These are phyloP conservation scores for Menura novaehollandiae DNA, from an alignment of 2,113 vertebrate genomes.

Conservation along the genomic window DNA sequence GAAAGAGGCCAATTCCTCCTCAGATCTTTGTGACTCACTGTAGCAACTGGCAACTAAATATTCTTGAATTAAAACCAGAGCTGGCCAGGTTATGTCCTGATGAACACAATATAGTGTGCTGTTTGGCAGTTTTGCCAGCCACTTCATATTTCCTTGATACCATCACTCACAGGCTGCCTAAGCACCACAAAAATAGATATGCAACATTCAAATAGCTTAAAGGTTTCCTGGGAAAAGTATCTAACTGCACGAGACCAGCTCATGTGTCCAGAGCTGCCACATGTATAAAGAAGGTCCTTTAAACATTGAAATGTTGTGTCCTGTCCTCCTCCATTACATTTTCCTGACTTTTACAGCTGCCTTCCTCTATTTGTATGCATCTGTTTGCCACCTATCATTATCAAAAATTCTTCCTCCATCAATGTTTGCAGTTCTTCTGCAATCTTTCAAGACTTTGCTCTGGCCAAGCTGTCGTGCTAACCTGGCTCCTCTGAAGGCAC, in stretches of 20 bases:
- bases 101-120: neutral
- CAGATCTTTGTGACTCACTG: neutral
- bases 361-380: neutral
- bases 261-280: neutral
- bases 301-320: neutral
- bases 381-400: neutral
- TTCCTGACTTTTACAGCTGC: neutral
- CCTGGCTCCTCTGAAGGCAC: neutral
- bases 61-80: neutral
- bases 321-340: neutral
- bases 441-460: neutral
- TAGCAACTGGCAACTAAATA: neutral
- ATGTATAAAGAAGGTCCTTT: neutral
- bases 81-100: neutral
- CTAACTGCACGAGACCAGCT: neutral
- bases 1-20: neutral
- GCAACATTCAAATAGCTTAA: neutral
- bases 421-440: neutral
- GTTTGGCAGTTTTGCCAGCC: neutral
- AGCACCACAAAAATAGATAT: neutral
- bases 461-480: neutral
- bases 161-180: neutral
- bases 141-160: neutral
- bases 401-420: neutral
- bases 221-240: neutral